Percentiles rank a stretch among this genome's conserved stretches.
phyloP scores from a whole-genome alignment of 2,797 vertebrate genomes.

The Astyanax mexicanus region DNA sequence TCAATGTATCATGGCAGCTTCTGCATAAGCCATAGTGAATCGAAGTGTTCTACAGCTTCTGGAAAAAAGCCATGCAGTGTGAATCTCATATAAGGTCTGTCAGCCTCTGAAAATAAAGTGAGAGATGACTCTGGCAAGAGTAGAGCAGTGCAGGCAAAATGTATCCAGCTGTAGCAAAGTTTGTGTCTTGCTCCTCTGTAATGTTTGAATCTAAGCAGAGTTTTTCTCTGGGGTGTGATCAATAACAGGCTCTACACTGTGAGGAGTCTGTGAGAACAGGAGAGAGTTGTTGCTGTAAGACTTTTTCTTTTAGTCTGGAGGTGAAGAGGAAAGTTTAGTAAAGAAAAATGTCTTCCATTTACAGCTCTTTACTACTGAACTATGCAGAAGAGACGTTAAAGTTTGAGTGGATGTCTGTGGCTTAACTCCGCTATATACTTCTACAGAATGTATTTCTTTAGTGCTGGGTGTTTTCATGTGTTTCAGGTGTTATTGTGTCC shows the following conservation, averaged over 20 bases:
- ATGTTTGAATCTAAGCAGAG: conserved; percentile 24
- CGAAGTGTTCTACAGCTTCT: conserved; percentile 8
- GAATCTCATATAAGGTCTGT: conserved; percentile 19
- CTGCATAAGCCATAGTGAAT: background rate
- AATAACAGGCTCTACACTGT: conserved; percentile 26
- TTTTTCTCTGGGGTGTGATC: conserved; percentile 21
- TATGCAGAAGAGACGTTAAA: background rate
- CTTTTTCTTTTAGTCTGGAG: background rate
- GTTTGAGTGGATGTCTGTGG: background rate
- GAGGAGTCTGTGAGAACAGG: conserved; percentile 20
- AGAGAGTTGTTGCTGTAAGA: background rate
- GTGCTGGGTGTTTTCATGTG: no score
- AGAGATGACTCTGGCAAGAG: conserved; percentile 34
- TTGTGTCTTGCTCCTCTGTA: background rate
- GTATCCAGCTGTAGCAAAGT: conserved; percentile 1
- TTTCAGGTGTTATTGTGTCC: no score
- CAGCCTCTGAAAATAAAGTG: conserved; percentile 32
- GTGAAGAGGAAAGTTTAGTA: background rate
- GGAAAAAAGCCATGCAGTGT: conserved; percentile 6
- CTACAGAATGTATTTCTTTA: background rate
- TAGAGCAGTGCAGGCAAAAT: background rate
- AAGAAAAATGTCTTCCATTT: conserved; percentile 14
- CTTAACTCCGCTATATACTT: no score
- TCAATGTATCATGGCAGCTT: background rate
- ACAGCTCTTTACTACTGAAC: conserved; percentile 5